Evolutionary conservation across 53 echinoderm and acorn worm species (phyloP).

Genomic region (Pentamera pediparva): DNA sequence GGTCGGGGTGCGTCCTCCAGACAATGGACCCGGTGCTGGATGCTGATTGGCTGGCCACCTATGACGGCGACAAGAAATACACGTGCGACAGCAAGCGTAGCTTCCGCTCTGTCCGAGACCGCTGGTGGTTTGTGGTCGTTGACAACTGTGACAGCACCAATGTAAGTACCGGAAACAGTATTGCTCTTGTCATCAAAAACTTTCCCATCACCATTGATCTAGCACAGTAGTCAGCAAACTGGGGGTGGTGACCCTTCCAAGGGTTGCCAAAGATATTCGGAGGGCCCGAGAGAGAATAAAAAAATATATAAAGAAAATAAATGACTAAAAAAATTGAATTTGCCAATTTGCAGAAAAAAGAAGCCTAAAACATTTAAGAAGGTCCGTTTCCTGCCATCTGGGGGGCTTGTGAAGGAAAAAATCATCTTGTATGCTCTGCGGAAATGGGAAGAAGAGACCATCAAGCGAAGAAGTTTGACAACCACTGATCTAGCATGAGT

Average conservation of each 20-base stretch:
- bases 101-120: slow-evolving; percentile 66
- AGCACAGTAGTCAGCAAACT: not conserved
- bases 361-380: too few species aligned
- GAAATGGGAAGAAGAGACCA: too few species aligned
- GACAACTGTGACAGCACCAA: slow-evolving; percentile 61
- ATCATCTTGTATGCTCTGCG: too few species aligned
- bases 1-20: slow-evolving; percentile 70
- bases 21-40: slow-evolving; percentile 19
- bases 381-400: too few species aligned
- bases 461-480: too few species aligned
- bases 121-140: slow-evolving; percentile 89
- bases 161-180: slow-evolving; percentile 41
- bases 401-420: too few species aligned
- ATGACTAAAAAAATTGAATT: too few species aligned
- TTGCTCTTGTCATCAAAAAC: not conserved
- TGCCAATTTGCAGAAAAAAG: too few species aligned
- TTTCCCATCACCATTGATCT: not conserved
- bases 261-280: not conserved
- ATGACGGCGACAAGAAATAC: slow-evolving; percentile 45
- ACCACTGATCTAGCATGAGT: too few species aligned
- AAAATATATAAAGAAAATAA: too few species aligned
- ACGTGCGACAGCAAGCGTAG: slow-evolving; percentile 67
- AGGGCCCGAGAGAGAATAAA: not conserved
- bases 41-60: not conserved
- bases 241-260: not conserved